Conservation (phyloP, 2,113 vertebrate species). For the Nerophis lumbriciformis region DNA sequence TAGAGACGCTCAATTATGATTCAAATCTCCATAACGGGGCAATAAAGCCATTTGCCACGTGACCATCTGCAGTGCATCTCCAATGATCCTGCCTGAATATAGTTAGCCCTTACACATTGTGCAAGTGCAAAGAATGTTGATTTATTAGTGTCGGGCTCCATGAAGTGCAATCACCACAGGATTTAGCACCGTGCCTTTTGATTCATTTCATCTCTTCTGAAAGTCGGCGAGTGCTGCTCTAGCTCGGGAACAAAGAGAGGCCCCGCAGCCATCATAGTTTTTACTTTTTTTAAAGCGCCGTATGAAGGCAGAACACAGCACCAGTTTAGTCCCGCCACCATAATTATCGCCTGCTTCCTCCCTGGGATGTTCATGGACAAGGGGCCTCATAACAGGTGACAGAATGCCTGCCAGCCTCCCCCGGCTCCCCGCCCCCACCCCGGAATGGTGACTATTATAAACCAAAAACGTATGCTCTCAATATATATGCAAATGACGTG, state of each 20-base stretch:
- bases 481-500: slow-evolving; percentile 85
- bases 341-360: slow-evolving; percentile 73
- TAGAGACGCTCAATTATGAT: slow-evolving; percentile 68
- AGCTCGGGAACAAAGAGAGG: slow-evolving; percentile 31
- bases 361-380: slow-evolving; percentile 65
- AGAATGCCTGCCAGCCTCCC: slow-evolving; percentile 64
- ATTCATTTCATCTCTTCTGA: slow-evolving; percentile 48
- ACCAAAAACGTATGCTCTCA: slow-evolving; percentile 83
- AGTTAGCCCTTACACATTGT: slow-evolving; percentile 36
- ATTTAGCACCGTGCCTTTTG: slow-evolving; percentile 33
- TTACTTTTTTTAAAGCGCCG: slow-evolving; percentile 60
- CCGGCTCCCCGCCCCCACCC: slow-evolving; percentile 59
- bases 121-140: slow-evolving; percentile 46
- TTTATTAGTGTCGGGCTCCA: slow-evolving; percentile 49
- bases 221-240: slow-evolving; percentile 21
- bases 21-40: slow-evolving; percentile 67
- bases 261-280: slow-evolving; percentile 41
- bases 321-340: slow-evolving; percentile 60
- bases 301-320: slow-evolving; percentile 50
- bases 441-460: slow-evolving; percentile 75
- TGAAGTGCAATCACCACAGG: slow-evolving; percentile 48
- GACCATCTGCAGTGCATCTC: slow-evolving; percentile 59
- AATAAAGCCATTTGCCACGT: slow-evolving; percentile 67
- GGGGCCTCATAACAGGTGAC: slow-evolving; percentile 71
- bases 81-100: slow-evolving; percentile 52